These are phyloP conservation scores for Hestina assimilis DNA, from an alignment of 1,140 invertebrate genomes.

Conservation along the genomic window DNA sequence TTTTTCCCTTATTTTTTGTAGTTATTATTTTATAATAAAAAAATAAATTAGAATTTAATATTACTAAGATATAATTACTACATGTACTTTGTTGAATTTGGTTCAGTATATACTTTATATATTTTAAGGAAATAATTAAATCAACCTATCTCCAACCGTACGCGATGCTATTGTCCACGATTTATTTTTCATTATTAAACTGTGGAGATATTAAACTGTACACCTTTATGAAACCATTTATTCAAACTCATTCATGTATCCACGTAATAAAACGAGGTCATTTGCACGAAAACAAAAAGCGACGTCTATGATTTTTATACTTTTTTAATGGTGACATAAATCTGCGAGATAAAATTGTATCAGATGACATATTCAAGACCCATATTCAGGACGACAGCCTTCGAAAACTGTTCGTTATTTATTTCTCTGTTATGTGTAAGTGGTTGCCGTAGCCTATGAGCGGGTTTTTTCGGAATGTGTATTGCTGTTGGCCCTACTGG, in stretches of 20 bases:
- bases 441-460: too few relatives aligned
- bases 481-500: too few relatives aligned
- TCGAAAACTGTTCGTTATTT: constrained; percentile 33
- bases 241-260: constrained; percentile 32
- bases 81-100: too few relatives aligned
- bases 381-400: constrained; percentile 26
- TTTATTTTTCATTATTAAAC: constrained; percentile 27
- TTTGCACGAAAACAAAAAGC: constrained; percentile 49
- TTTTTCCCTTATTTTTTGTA: too few relatives aligned
- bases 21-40: too few relatives aligned
- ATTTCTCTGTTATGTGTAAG: too few relatives aligned
- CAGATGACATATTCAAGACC: too few relatives aligned
- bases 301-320: constrained; percentile 50
- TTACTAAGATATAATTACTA: too few relatives aligned
- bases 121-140: constrained; percentile 1
- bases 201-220: constrained; percentile 29
- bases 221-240: constrained; percentile 36
- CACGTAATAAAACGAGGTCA: constrained; percentile 40
- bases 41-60: too few relatives aligned
- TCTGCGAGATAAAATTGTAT: constrained; percentile 52
- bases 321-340: constrained; percentile 52
- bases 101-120: too few relatives aligned
- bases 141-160: background rate
- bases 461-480: too few relatives aligned
- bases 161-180: constrained; percentile 22